phyloP scores from a whole-genome alignment of 2,113 vertebrate genomes.

The Bos indicus region DNA sequence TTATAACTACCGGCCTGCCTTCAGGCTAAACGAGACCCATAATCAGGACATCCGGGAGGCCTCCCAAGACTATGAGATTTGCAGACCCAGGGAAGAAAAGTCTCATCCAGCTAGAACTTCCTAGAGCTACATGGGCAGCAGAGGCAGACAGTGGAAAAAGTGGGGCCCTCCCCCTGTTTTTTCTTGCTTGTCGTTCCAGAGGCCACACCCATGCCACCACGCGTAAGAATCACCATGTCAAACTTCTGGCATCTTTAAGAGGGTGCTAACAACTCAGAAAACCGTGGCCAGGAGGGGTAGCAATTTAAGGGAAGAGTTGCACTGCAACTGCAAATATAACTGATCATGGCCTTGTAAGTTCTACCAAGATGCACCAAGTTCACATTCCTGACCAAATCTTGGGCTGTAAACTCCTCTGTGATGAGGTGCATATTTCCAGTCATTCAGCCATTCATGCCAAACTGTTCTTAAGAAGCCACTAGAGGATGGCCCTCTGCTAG shows the following conservation, averaged over 20 bases:
- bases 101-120: not conserved
- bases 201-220: accelerated
- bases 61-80: not conserved
- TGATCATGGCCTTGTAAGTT: not conserved
- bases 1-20: not conserved
- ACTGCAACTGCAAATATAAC: not conserved
- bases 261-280: not conserved
- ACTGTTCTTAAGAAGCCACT: not conserved
- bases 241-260: not conserved
- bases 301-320: not conserved
- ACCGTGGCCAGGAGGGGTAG: not conserved
- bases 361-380: not conserved
- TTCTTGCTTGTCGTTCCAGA: not conserved
- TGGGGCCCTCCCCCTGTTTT: not conserved
- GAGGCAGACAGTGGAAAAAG: not conserved
- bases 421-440: not conserved
- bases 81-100: not conserved
- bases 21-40: not conserved
- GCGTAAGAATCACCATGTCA: not conserved
- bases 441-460: not conserved
- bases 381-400: not conserved
- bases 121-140: not conserved
- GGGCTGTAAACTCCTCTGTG: not conserved
- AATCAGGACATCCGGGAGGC: not conserved
- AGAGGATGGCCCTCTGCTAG: not conserved